phyloP scores from a whole-genome alignment of 2,888 invertebrate species.

The Xanthorhoe spadicearia region DNA sequence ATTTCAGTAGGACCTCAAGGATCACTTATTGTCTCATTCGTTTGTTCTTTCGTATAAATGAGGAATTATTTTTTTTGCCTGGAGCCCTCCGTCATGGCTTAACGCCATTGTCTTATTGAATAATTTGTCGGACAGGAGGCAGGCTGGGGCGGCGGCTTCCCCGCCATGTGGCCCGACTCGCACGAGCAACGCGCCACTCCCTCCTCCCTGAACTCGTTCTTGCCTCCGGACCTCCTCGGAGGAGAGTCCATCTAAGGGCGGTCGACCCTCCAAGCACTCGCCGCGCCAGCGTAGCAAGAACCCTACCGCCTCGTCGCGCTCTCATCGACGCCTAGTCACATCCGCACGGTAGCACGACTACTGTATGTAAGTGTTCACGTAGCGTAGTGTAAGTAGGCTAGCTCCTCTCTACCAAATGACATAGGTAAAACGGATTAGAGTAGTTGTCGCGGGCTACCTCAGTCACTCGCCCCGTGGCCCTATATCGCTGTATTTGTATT shows the following conservation, averaged over 20 bases:
- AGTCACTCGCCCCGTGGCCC: constrained; percentile 82
- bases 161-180: constrained; percentile 87
- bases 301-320: constrained; percentile 22
- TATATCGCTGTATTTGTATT: constrained; percentile 81
- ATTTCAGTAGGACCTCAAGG: too few relatives aligned
- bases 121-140: too few relatives aligned
- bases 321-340: constrained; percentile 71
- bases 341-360: constrained; percentile 50
- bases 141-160: constrained; percentile 80
- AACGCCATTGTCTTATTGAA: too few relatives aligned
- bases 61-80: too few relatives aligned
- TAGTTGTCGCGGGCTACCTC: constrained; percentile 72
- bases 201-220: constrained; percentile 93
- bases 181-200: constrained; percentile 93
- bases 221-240: constrained; percentile 94
- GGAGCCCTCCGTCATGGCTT: too few relatives aligned
- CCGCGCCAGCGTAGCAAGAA: constrained; percentile 7
- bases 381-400: constrained; percentile 36
- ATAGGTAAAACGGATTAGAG: constrained; percentile 48
- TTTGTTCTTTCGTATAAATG: too few relatives aligned
- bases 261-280: neutral
- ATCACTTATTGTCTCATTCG: too few relatives aligned
- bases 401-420: constrained; percentile 54
- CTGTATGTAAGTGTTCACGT: constrained; percentile 39
- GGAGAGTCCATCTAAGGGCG: constrained; percentile 91